Conservation (phyloP, 2,113 vertebrate species). For the Climacteris rufus region DNA sequence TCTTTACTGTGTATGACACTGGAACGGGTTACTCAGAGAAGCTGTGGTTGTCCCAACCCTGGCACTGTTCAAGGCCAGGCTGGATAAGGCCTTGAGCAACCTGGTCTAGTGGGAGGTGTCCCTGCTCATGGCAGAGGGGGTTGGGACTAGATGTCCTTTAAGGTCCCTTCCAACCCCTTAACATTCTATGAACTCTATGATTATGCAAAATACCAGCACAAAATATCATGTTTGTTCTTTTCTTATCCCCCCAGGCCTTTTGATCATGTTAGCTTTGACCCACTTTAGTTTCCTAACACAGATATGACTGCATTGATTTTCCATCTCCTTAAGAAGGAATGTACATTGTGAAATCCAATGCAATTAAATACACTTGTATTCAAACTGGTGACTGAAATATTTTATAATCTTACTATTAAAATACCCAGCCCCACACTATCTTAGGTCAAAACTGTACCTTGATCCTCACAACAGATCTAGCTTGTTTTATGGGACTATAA, state of each 20-base stretch:
- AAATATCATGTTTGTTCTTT: not conserved
- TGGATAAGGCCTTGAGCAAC: not conserved
- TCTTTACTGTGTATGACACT: not conserved
- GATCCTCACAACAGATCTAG: not conserved
- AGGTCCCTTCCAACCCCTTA: not conserved
- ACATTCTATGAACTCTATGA: not conserved
- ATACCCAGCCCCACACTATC: not conserved
- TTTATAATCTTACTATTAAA: not conserved
- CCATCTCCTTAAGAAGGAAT: not conserved
- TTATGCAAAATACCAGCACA: fast-evolving
- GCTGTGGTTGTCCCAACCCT: fast-evolving
- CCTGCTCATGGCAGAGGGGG: not conserved
- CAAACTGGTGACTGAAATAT: not conserved
- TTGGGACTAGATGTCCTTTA: not conserved
- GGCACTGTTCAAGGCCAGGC: not conserved
- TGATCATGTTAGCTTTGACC: not conserved
- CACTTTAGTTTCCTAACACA: not conserved
- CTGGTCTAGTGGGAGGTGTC: not conserved
- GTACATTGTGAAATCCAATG: not conserved
- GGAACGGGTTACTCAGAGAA: not conserved
- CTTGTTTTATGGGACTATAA: not conserved
- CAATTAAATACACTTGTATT: not conserved
- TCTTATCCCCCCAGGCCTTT: not conserved
- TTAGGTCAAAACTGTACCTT: not conserved
- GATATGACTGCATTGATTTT: not conserved